A percentile compares a stretch with the other conserved stretches of the same genome.
These are phyloP conservation scores for Drosophila neocordata DNA, from an alignment of 1,140 invertebrate genomes.

Conservation along the genomic window DNA sequence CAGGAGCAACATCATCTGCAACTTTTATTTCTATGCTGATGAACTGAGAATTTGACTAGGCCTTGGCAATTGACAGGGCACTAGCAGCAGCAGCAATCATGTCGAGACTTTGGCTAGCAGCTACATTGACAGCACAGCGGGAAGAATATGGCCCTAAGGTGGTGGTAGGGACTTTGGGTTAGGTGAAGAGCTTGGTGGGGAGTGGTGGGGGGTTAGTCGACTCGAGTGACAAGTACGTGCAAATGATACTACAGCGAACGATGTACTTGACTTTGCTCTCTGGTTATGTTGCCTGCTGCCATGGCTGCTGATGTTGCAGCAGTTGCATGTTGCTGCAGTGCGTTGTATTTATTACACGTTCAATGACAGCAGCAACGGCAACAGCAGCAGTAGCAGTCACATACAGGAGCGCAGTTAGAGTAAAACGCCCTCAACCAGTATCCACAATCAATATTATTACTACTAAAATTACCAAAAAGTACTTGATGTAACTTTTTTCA, in stretches of 20 bases:
- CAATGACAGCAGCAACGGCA: constrained; percentile 60
- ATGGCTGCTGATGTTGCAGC: constrained; percentile 20
- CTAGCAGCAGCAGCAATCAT: constrained; percentile 32
- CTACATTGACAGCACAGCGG: constrained; percentile 11
- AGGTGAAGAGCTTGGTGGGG: neutral
- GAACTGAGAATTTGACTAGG: constrained; percentile 52
- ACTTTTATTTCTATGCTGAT: constrained; percentile 14
- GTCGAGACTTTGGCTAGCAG: constrained; percentile 11
- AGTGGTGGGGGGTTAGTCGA: constrained; percentile 1
- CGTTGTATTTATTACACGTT: constrained; percentile 75
- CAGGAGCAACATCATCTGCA: neutral
- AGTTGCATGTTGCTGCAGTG: constrained; percentile 33
- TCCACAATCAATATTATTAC: neutral
- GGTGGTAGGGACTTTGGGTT: constrained; percentile 25
- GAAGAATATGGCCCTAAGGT: neutral
- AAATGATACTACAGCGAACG: constrained; percentile 80
- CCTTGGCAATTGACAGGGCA: constrained; percentile 25
- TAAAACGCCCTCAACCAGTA: neutral
- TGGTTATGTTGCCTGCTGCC: constrained; percentile 27
- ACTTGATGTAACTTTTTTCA: too few species aligned
- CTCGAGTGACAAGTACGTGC: constrained; percentile 75
- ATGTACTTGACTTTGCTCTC: constrained; percentile 72
- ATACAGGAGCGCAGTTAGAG: constrained; percentile 15
- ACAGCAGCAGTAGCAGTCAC: constrained; percentile 6
- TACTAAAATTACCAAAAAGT: too few species aligned